Base-by-base conservation (phyloP, 1,140 invertebrate species). In the Andrena cerasifolii region DNA sequence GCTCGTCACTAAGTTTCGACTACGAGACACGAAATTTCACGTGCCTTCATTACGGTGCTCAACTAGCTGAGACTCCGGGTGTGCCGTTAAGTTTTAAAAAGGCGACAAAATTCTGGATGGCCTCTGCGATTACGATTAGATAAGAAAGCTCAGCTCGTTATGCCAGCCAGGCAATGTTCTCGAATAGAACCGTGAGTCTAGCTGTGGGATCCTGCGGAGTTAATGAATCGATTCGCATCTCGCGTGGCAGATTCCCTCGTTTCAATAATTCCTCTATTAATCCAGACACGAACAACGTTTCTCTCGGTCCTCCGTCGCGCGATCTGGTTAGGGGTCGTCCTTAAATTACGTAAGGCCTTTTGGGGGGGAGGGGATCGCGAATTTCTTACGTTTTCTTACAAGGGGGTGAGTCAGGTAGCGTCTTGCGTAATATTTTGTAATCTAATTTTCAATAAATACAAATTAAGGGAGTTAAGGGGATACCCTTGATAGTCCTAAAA, bases 1-100 rank as follows among this genome's bases (percentile, higher is more conserved):
- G 36, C 51, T 62, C 28, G 68, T 65, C 72, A 12, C 31, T n/a
- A 76, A 49, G 43, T 83, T 85, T 87, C 79, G 83, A 80, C 79
- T 82, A 63, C 71, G 84, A 88, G 87, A 89, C 85, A 89, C 85
- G 84, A 90, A 89, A 83, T 89, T 87, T 83, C 45, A 62, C 49
- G 66, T 36, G 36, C n/a, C 40, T 79, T 80, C 80, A 92, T 92
- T 92, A 92, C 75, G 61, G 84, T 84, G 88, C 85, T 89, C 88
- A 91, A 91, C 88, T 88, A 91, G 84, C 88, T 84, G 86, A 84
- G 86, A 87, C 87, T 76, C 73, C 72, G 67, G 78, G 66, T 81
- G 82, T 90, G 82, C 90, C 90, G 90, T 91, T 91, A 91, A 89
- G 80, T 76, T 59, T 36, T 76, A 59, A 71, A 6, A 58, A 47